Percentiles rank a stretch among this genome's conserved stretches.
These are phyloP conservation scores for Ichneumoninae sp. DNA, from an alignment of 2,888 invertebrate genomes.

Conservation along the genomic window DNA sequence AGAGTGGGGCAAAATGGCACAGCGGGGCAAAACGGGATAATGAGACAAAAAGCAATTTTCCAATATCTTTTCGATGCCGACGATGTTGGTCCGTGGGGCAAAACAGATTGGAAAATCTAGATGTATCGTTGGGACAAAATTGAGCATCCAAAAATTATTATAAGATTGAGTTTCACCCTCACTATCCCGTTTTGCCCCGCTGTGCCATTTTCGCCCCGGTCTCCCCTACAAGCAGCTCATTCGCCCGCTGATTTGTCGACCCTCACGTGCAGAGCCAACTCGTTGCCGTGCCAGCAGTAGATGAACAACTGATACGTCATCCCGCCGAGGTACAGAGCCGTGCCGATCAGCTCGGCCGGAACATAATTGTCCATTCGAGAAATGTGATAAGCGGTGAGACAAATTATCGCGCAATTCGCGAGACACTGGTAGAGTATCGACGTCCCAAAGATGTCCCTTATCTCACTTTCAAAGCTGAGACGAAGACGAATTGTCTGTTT, in stretches of 20 bases:
- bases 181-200: no score
- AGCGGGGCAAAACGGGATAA: no score
- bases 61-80: no score
- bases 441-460: slow-evolving; percentile 74
- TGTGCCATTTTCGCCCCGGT: no score
- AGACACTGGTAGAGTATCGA: slow-evolving; percentile 74
- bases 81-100: no score
- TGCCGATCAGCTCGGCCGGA: slow-evolving; percentile 73
- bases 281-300: slow-evolving; percentile 79
- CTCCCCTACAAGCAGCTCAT: neutral
- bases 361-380: slow-evolving; percentile 73
- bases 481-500: slow-evolving; percentile 15
- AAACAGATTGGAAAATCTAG: no score
- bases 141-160: no score
- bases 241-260: neutral
- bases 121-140: no score
- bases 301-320: slow-evolving; percentile 79
- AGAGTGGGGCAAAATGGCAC: no score
- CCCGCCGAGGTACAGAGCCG: slow-evolving; percentile 73
- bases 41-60: no score
- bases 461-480: slow-evolving; percentile 74
- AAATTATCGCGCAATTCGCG: slow-evolving; percentile 76
- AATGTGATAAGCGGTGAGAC: slow-evolving; percentile 76
- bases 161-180: no score
- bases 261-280: slow-evolving; percentile 76